Conservation (phyloP, 2,888 invertebrate genomes). For the Agrypnus murinus region DNA sequence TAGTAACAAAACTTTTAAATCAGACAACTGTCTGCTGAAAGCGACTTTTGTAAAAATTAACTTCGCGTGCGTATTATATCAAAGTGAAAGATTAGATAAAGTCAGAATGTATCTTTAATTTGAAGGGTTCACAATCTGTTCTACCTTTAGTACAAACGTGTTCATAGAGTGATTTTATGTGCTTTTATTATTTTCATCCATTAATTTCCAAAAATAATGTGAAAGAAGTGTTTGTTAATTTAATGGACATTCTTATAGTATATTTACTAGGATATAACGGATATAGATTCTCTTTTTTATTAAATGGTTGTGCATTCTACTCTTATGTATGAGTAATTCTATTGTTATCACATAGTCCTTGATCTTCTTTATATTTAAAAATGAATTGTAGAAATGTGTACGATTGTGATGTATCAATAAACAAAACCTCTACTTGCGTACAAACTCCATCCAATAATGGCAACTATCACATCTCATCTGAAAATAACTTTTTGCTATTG, state of each 20-base stretch:
- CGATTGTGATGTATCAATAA: neutral
- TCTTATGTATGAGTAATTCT: no score
- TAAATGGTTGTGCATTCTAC: no score
- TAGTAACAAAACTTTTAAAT: constrained; percentile 4
- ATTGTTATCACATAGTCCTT: neutral
- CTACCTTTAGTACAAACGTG: constrained; percentile 32
- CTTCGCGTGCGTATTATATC: constrained; percentile 13
- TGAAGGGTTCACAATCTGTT: constrained; percentile 27
- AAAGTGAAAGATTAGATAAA: constrained; percentile 39
- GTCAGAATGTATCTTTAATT: constrained; percentile 24
- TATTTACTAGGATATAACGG: no score
- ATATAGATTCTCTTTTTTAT: no score
- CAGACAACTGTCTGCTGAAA: constrained; percentile 8
- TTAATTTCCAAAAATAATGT: no score
- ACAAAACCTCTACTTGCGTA: neutral
- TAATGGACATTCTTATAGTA: no score
- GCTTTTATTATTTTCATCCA: no score
- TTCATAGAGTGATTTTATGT: constrained; percentile 17
- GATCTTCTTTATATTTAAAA: neutral
- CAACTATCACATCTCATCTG: neutral
- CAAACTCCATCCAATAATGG: neutral
- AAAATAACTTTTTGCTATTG: neutral
- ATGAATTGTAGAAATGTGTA: constrained; percentile 4
- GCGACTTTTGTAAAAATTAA: constrained; percentile 1
- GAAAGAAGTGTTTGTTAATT: no score